Evolutionary conservation across 2,113 vertebrate species (phyloP).

Genomic region (Stigmatopora argus): DNA sequence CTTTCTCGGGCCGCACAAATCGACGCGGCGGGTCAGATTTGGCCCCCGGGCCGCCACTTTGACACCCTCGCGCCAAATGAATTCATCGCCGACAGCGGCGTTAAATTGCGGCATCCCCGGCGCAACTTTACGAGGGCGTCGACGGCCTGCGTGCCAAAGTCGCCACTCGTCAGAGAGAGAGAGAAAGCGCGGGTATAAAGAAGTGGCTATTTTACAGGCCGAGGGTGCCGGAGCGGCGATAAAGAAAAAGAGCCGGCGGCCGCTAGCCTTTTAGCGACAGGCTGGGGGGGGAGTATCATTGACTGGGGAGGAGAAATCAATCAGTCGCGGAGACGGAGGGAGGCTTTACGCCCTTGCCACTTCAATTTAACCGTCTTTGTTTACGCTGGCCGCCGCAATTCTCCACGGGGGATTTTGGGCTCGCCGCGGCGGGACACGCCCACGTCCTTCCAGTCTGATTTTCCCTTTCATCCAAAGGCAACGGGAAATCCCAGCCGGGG

Average conservation of each 20-base stretch:
- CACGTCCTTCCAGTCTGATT: too few species aligned
- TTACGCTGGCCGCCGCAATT: constrained; percentile 32
- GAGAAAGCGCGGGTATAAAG: too few species aligned
- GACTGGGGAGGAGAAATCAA: constrained; percentile 61
- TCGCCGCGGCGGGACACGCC: too few species aligned
- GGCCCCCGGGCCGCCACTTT: too few species aligned
- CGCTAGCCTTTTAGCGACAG: constrained; percentile 28
- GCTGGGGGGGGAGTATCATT: constrained; percentile 39
- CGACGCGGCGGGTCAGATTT: too few species aligned
- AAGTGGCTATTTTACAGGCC: neutral
- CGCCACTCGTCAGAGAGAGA: too few species aligned
- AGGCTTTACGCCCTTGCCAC: constrained; percentile 41
- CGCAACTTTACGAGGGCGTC: neutral
- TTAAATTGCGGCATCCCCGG: neutral
- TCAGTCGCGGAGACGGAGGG: constrained; percentile 48
- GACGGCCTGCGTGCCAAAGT: too few species aligned
- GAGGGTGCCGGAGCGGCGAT: constrained; percentile 9
- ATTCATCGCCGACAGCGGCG: neutral
- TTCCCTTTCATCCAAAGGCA: too few species aligned
- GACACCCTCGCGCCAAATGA: neutral
- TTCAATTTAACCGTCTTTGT: constrained; percentile 59
- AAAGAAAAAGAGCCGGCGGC: constrained; percentile 27
- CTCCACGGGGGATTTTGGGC: constrained; percentile 40
- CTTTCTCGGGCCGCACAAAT: too few species aligned
- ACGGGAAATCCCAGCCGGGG: too few species aligned